Evolutionary conservation across 2,888 invertebrate species (phyloP), one percentile per base, ranked within the genome.

Genomic region (Agonopterix subpropinquella): DNA sequence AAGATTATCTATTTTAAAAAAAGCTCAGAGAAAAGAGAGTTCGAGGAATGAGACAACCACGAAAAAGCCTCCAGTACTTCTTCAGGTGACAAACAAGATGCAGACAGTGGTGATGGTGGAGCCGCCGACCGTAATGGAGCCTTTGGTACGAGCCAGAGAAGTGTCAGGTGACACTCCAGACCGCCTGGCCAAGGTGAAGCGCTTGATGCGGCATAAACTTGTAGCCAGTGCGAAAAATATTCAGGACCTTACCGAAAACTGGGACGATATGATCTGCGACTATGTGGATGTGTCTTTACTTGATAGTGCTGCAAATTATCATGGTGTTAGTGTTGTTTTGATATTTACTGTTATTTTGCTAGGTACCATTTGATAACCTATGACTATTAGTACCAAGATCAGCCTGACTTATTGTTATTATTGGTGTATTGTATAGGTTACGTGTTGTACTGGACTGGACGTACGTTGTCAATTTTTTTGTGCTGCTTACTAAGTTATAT

Each of bases 241-340:
- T 8, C 71, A 73, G n/a, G 84, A 85, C 7, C 69, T 86, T 1
- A 79, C 80, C 0, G 76, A 79, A 11, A 73, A 86, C 55, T 85
- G 85, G 85, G 84, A 85, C 46, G 77, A 80, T 1, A 53, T 77
- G 56, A 63, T 87, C 4, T 87, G 87, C 54, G 87, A 87, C 53
- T 85, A 86, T 53, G 66, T 87, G 11, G 86, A 87, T 49, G 59
- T 74, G 41, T 57, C 74, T 0, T 55, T 82, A n/a, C 51, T 75
- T 2, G 59, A 67, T 7, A 41, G 18, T n/a, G 39, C 9, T 39
- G 39, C 39, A 9, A 39, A 9, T 39, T n/a, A 4, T 10, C 39
- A 39, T 39, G 4, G 39, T n/a, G 39, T 39, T n/a, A 10, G 39
- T 39, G 39, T n/a, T 2, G 39, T 9, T 39, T 9, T 39, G n/a